Base-by-base conservation (phyloP, 2,888 invertebrate genomes). In the Luffia ferchaultella region DNA sequence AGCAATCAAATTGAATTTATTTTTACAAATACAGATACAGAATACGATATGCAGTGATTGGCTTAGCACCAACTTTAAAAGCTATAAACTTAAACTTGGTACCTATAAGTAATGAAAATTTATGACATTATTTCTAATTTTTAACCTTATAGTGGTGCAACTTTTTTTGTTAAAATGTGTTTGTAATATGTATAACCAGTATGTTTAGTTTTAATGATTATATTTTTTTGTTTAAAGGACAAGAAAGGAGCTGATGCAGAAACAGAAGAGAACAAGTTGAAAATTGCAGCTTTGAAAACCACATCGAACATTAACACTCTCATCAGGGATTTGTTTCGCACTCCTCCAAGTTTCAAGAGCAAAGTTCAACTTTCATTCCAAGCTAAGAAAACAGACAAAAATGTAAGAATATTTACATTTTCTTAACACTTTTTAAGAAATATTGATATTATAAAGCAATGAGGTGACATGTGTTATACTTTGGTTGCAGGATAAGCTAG, bases 241-340 rank as follows among this genome's bases (percentile, higher is more conserved):
- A 93, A 93, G 66, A 86, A 88, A 49, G 87, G 87, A 47, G 90
- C 90, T 58, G 90, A 92, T 62, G 78, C 90, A 0, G 90, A 92
- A 71, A 85, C 90, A 0, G 91, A 94, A 65, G 92, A 94, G 80
- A 91, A 93, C 75, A 89, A 90, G 76, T 66, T 92, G 54, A 91
- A 91, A 84, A 75, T 91, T 54, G 88, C 90, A 20, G 96, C 97
- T 12, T 84, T 97, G 45, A 93, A 93, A 70, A 93, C 96, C 3
- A 93, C 96, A 49, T 93, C 93, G 46, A 98, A 98, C 73, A 96
- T 98, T 55, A 96, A 95, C 67, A 88, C 91, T 1, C 86, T 98
- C 46, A 96, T 98, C 57, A 93, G 95, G 69, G 98, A 98, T 78
- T 85, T 98, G 57, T 97, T 98, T 82, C 94, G 96, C 71, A 91